Evolutionary conservation across 2,797 vertebrate species (phyloP).

Genomic region (Myotis myotis): DNA sequence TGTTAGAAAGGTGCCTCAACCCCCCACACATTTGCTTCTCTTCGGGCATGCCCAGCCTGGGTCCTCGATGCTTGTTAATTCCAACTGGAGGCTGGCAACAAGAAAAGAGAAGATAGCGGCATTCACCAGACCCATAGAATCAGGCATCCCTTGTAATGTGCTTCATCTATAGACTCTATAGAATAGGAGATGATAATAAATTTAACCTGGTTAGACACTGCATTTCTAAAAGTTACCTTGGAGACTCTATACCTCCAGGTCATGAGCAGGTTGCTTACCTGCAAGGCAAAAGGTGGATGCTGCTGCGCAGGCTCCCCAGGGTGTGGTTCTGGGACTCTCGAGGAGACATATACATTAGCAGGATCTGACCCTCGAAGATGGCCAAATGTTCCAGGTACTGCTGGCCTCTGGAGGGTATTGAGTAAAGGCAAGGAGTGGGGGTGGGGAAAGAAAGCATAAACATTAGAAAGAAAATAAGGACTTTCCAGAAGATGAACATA

Average conservation of each 20-base stretch:
- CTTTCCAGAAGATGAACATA: background rate
- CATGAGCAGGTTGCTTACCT: conserved; percentile 84
- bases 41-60: conserved; percentile 85
- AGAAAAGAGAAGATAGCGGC: background rate
- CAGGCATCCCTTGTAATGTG: conserved; percentile 68
- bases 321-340: conserved; percentile 87
- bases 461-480: background rate
- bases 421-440: background rate
- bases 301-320: conserved; percentile 87
- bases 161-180: background rate
- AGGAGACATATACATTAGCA: conserved; percentile 85
- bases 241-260: too few species aligned
- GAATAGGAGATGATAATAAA: background rate
- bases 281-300: conserved; percentile 89
- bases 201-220: background rate
- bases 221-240: background rate
- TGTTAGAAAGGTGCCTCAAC: conserved; percentile 86
- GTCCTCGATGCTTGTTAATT: conserved; percentile 87
- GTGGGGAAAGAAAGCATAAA: background rate
- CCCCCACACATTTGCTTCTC: conserved; percentile 86
- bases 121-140: background rate
- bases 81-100: conserved; percentile 86
- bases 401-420: conserved; percentile 81
- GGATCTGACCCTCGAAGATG: conserved; percentile 89
- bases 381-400: conserved; percentile 86